These are phyloP conservation scores for Dendrolimus kikuchii DNA, from an alignment of 1,140 invertebrate genomes.

Conservation along the genomic window DNA sequence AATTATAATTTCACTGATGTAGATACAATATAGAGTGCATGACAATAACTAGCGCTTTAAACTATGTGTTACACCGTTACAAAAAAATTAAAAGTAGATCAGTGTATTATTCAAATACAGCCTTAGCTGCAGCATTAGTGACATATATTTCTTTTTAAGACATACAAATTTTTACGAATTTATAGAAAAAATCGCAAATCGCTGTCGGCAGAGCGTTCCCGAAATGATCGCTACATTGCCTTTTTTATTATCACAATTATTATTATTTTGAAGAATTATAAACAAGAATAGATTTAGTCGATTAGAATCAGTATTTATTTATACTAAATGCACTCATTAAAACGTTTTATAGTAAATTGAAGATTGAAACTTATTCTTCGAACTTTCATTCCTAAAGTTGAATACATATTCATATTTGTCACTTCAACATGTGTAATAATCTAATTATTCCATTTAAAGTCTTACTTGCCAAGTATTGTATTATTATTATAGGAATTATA, in stretches of 20 bases:
- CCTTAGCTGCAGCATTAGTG: too few relatives aligned
- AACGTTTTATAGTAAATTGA: too few relatives aligned
- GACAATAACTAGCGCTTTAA: constrained; percentile 68
- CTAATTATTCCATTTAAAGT: constrained; percentile 28
- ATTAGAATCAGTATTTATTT: too few relatives aligned
- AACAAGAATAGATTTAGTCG: too few relatives aligned
- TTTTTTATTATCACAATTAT: too few relatives aligned
- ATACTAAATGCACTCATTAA: too few relatives aligned
- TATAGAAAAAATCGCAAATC: too few relatives aligned
- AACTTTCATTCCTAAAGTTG: constrained; percentile 34
- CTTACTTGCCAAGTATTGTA: constrained; percentile 51
- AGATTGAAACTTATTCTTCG: constrained; percentile 1
- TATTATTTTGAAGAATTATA: too few relatives aligned
- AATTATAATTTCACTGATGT: constrained; percentile 19
- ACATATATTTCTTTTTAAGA: too few relatives aligned
- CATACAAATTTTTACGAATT: too few relatives aligned
- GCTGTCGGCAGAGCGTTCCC: too few relatives aligned
- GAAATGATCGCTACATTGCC: too few relatives aligned
- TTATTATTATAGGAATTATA: constrained; percentile 29
- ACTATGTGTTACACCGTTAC: constrained; percentile 25
- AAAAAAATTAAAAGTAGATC: neutral
- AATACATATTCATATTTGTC: constrained; percentile 13
- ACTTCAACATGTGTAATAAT: constrained; percentile 10
- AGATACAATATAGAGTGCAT: constrained; percentile 48
- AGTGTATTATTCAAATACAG: constrained; percentile 2